A percentile compares a stretch with the other conserved stretches of the same genome.
These are phyloP conservation scores for Tokudaia tokunoshimensis DNA, from an alignment of 2,797 vertebrate genomes.

Conservation along the genomic window DNA sequence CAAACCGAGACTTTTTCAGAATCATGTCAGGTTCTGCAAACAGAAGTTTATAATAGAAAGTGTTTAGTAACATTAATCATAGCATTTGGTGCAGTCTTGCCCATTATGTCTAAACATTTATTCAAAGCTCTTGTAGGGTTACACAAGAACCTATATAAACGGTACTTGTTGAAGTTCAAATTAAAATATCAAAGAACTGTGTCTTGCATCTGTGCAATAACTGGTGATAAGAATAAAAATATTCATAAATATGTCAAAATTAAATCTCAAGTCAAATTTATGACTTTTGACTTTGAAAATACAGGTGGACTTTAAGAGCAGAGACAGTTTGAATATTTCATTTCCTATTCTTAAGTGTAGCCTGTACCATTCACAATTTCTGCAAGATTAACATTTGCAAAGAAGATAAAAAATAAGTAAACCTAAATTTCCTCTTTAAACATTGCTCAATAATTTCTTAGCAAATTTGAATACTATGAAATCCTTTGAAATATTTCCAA, in stretches of 20 bases:
- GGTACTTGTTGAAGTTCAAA: constrained; percentile 47
- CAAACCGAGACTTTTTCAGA: constrained; percentile 79
- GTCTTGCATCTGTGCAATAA: not conserved
- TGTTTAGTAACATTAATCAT: constrained; percentile 83
- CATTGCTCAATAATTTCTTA: constrained; percentile 23
- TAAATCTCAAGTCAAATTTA: not conserved
- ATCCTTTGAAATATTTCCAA: not conserved
- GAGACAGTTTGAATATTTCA: not conserved
- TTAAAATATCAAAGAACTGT: constrained; percentile 33
- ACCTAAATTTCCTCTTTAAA: not conserved
- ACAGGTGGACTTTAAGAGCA: not conserved
- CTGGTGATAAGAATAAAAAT: not conserved
- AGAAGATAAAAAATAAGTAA: not conserved
- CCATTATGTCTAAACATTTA: constrained; percentile 82
- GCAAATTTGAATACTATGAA: not conserved
- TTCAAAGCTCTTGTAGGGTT: constrained; percentile 67
- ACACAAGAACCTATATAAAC: constrained; percentile 48
- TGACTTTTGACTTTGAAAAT: not conserved
- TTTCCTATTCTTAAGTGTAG: not conserved
- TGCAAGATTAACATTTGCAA: not conserved
- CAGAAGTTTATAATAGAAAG: constrained; percentile 83
- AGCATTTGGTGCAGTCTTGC: constrained; percentile 72
- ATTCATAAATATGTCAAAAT: not conserved
- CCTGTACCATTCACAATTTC: not conserved
- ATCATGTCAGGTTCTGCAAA: constrained; percentile 81